Conservation (phyloP, 2,797 vertebrate species). For the Trichosurus vulpecula region DNA sequence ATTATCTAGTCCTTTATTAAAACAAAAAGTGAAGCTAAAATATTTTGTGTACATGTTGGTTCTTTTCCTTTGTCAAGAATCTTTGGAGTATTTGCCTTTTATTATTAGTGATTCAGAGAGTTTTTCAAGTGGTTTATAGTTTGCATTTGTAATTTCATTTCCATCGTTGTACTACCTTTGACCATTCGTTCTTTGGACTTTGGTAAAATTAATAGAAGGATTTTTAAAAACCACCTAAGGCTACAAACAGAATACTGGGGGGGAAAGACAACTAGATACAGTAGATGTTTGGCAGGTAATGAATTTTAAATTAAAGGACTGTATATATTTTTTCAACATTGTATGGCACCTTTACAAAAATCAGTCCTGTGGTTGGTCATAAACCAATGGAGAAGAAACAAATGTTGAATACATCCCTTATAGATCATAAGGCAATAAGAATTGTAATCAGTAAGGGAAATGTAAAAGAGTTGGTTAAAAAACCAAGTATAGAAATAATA, state of each 20-base stretch:
- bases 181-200: neutral
- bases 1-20: neutral
- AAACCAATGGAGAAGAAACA: neutral
- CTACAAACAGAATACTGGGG: neutral
- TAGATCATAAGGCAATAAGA: neutral
- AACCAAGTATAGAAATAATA: neutral
- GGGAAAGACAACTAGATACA: neutral
- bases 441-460: neutral
- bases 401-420: neutral
- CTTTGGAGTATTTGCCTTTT: neutral
- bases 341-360: neutral
- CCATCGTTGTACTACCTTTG: neutral
- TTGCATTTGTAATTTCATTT: neutral
- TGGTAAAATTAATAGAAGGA: neutral
- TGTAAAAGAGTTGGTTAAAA: neutral
- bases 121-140: neutral
- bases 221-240: neutral
- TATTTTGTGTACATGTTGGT: neutral
- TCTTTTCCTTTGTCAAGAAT: neutral
- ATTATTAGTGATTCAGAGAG: neutral
- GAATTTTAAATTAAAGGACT: neutral
- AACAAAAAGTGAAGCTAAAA: neutral
- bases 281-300: neutral
- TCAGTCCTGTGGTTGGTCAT: neutral
- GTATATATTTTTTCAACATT: neutral